phyloP scores from a whole-genome alignment of 2,797 vertebrate species.

The Lepidocolaptes lacrymiger region DNA sequence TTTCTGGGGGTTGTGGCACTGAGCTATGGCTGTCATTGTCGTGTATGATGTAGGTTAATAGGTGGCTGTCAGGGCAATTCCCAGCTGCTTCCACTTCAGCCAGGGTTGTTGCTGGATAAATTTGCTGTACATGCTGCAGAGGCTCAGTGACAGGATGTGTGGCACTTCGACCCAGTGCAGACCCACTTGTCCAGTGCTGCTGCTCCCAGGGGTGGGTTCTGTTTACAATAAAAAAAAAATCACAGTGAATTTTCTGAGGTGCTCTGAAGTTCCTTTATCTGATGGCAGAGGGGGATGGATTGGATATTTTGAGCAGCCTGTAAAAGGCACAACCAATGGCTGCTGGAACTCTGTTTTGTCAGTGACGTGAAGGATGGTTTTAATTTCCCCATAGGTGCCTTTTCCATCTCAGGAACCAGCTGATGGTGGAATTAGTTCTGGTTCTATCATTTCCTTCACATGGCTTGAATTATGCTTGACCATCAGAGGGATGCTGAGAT shows the following conservation, averaged over 20 bases:
- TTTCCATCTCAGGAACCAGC: conserved; percentile 45
- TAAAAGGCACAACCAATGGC: neutral
- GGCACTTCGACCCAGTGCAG: neutral
- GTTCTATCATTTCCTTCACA: neutral
- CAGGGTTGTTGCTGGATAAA: neutral
- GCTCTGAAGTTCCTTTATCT: neutral
- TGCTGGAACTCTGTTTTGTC: conserved; percentile 1
- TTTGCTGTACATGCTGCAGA: neutral
- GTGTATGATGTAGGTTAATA: neutral
- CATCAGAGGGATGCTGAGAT: neutral
- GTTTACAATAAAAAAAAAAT: neutral
- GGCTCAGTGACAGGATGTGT: neutral
- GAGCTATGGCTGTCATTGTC: neutral
- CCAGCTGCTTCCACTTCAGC: neutral
- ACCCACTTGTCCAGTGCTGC: neutral
- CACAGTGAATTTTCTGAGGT: neutral
- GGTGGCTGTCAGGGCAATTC: neutral
- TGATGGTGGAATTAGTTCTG: conserved; percentile 53
- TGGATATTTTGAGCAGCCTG: neutral
- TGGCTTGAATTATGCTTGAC: conserved; percentile 22
- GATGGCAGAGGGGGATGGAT: neutral
- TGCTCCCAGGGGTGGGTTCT: neutral
- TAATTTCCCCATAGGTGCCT: conserved; percentile 44
- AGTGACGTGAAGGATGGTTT: conserved; percentile 57
- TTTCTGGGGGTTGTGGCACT: neutral